Evolutionary conservation across 2,113 vertebrate genomes (phyloP), one percentile per base, ranked within the genome.

Genomic region (Paradoxurus hermaphroditus): DNA sequence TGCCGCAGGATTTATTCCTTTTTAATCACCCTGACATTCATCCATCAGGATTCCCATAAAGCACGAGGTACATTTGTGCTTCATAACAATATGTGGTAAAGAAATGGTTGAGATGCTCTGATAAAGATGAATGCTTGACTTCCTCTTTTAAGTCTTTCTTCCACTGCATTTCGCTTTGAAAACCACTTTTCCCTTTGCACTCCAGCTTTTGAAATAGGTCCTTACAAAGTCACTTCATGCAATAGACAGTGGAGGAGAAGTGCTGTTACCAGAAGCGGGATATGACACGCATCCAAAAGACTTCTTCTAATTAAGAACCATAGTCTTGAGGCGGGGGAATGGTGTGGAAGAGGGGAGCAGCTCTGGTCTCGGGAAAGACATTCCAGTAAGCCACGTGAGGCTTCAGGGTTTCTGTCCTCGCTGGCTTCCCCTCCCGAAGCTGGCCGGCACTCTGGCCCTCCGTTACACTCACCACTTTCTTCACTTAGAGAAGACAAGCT

Each of bases 101-200:
- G 83, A 95, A 96, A 79, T 90, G 31, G 27, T 70, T 72, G 49
- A 81, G 90, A 86, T 89, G 41, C 59, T 95, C 49, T 23, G 59
- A 87, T 95, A 84, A 91, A 63, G 91, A 90, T 77, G 75, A 86
- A 88, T 91, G 81, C 67, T 94, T 96, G 65, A 95, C 90, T 97
- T 93, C 85, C 46, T 75, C 92, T 97, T 90, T 73, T 77, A n/a
- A 16, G 88, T 79, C 78, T 96, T 82, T 93, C 77, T 56, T 63
- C 83, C 44, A n/a, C 63, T 82, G 63, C 65, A 86, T 84, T 97
- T 97, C 41, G 13, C 81, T 86, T 90, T 91, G 72, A 92, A 90
- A 94, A 92, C 63, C 34, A 95, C 88, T 97, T 94, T 96, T 72
- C 29, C 90, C 49, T 86, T 89, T 94, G 67, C 77, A 88, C 81